Conservation (phyloP, 2,888 invertebrate genomes). For the Crepidodera aurea region DNA sequence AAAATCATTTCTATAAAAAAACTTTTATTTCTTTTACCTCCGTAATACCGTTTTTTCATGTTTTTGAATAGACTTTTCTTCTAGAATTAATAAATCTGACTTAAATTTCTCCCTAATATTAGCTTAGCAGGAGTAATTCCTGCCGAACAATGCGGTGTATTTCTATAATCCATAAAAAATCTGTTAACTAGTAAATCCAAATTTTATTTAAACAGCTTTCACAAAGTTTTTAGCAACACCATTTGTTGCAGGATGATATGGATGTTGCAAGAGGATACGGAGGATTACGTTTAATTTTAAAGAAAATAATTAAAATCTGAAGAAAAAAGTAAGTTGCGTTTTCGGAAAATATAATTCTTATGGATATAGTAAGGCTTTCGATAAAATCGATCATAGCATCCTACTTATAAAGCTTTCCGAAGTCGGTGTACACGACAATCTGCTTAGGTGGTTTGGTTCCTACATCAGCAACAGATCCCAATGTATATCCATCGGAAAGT, state of each 20-base stretch:
- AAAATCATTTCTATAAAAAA: no score
- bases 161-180: constrained; percentile 6
- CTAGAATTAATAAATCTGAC: constrained; percentile 4
- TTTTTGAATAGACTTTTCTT: neutral
- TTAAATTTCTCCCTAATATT: constrained; percentile 4
- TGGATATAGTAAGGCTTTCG: no score
- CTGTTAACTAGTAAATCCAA: neutral
- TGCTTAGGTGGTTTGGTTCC: no score
- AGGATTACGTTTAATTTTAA: neutral
- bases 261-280: neutral
- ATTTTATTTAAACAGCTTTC: neutral
- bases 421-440: no score
- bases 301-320: neutral
- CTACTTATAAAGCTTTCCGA: no score
- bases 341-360: no score
- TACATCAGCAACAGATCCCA: no score
- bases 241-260: constrained; percentile 1
- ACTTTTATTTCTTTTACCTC: no score
- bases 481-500: no score
- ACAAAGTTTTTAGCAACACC: constrained; percentile 7
- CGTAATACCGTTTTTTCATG: no score
- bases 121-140: neutral
- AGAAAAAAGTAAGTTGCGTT: neutral
- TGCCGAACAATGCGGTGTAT: neutral
- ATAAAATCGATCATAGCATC: no score